phyloP scores from a whole-genome alignment of 2,797 vertebrate species.

The Mus spretus region DNA sequence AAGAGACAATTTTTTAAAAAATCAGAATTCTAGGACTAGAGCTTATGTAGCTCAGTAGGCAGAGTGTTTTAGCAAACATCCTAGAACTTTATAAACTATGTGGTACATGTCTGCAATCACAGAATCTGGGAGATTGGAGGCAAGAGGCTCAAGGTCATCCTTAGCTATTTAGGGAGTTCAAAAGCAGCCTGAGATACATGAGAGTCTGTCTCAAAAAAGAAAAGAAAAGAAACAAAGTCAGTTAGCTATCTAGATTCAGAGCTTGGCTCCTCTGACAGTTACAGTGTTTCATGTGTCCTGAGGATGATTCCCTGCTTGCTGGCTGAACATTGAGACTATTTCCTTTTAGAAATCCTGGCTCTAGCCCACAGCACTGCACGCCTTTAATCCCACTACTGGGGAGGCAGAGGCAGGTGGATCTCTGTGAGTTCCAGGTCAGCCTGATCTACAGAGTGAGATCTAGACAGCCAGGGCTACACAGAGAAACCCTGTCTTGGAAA shows the following conservation, averaged over 20 bases:
- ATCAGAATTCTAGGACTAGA: neutral
- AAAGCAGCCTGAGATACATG: neutral
- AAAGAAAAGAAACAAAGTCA: neutral
- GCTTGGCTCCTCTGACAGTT: neutral
- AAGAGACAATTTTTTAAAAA: neutral
- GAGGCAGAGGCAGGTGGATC: neutral
- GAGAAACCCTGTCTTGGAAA: neutral
- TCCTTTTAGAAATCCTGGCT: neutral
- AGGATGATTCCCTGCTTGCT: neutral
- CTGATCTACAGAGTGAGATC: neutral
- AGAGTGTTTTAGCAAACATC: neutral
- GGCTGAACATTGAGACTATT: accelerated
- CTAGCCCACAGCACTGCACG: neutral
- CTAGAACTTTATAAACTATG: neutral
- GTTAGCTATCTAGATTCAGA: neutral
- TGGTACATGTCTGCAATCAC: neutral
- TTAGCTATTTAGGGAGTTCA: neutral
- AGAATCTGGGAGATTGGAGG: neutral
- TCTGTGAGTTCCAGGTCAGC: neutral
- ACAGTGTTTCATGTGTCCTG: neutral
- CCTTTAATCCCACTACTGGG: neutral
- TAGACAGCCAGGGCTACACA: neutral
- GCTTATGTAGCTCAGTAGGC: neutral
- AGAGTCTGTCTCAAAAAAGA: neutral
- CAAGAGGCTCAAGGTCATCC: neutral